Evolutionary conservation across 1,140 invertebrate genomes (phyloP), one percentile per base, ranked within the genome.

Genomic region (Procambarus clarkii): DNA sequence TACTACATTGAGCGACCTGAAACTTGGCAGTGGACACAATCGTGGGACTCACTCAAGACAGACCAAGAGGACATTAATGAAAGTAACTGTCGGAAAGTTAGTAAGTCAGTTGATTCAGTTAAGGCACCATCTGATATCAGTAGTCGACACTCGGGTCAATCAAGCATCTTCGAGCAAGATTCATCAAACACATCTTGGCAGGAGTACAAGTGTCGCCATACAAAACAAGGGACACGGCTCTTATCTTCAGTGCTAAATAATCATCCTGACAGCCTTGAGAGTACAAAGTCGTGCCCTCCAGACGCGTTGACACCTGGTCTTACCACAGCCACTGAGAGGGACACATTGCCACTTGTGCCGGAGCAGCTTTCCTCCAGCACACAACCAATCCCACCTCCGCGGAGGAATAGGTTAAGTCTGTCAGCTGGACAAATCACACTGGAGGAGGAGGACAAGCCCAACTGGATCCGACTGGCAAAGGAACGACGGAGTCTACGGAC

Each of bases 381-480:
- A 13, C 24, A 45, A 18, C 91, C 91, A 50, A 34, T 89, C 44
- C 91, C 91, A 74, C 91, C 91, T 48, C 91, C 86, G 7, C 48
- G 91, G 76, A 88, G 87, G 86, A 84, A 83, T 48, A 85, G 71
- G 46, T 34, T 92, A 21, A 92, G 91, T 64, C 77, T 48, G 64
- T 90, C 87, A 8, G 71, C 92, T n/a, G 92, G 87, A 74, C 92
- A 92, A 44, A 88, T 92, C 82, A 92, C 82, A 54, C 79, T 88
- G 88, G 91, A 88, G 88, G 86, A 76, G 69, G 91, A 86, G 24
- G 92, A 89, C 50, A 82, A 84, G 80, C 91, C 88, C 24, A 77
- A 83, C 64, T 92, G 91, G 91, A 84, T 89, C 83, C 91, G 92
- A 45, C 88, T 93, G 60, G 91, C 91, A 44, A 92, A 91, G 88